Conservation (phyloP, 2,797 vertebrate species). For the Eulemur coronatus region DNA sequence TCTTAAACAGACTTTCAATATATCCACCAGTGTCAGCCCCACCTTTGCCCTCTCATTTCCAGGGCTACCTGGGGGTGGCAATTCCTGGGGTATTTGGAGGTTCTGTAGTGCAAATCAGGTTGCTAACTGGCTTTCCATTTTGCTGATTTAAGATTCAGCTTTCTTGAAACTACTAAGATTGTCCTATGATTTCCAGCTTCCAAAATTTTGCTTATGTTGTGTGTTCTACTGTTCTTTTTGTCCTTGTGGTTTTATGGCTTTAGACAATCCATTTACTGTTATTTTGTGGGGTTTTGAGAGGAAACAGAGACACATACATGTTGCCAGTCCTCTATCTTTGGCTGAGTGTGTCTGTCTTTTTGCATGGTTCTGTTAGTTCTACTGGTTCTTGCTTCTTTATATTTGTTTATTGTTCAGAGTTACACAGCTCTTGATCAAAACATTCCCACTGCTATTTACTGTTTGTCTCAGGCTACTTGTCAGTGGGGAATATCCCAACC, state of each 20-base stretch:
- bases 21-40: neutral
- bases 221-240: neutral
- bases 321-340: neutral
- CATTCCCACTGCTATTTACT: neutral
- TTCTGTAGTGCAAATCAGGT: neutral
- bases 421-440: neutral
- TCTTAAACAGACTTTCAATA: neutral
- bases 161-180: neutral
- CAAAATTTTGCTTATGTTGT: neutral
- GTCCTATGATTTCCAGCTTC: neutral
- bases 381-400: neutral
- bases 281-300: neutral
- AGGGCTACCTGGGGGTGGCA: neutral
- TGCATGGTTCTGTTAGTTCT: neutral
- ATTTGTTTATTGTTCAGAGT: neutral
- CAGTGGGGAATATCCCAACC: neutral
- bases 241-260: neutral
- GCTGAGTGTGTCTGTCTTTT: neutral
- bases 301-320: neutral
- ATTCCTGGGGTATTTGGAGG: neutral
- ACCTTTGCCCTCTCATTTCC: neutral
- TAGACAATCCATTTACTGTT: neutral
- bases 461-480: neutral
- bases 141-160: neutral
- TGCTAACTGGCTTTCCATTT: neutral